phyloP scores from a whole-genome alignment of 1,140 invertebrate species.

The Drosophila varians region DNA sequence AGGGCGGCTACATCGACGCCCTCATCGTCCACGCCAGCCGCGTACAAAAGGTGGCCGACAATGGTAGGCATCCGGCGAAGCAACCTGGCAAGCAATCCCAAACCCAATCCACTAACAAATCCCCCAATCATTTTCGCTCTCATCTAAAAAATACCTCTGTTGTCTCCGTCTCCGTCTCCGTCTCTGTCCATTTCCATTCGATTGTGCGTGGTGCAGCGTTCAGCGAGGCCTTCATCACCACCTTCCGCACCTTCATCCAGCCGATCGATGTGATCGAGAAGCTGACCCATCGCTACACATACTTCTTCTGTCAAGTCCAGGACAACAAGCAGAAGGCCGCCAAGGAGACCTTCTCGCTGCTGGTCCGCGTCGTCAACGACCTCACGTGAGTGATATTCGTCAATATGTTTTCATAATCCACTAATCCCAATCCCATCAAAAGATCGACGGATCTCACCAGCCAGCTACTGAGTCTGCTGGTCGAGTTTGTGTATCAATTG shows the following conservation, averaged over 20 bases:
- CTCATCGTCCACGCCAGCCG: slow-evolving; percentile 97
- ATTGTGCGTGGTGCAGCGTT: slow-evolving; percentile 84
- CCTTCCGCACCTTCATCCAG: slow-evolving; percentile 97
- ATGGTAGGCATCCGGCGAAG: slow-evolving; percentile 68
- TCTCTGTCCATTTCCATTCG: slow-evolving; percentile 46
- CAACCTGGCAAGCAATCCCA: not conserved
- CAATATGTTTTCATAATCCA: too few species aligned
- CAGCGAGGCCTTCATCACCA: slow-evolving; percentile 98
- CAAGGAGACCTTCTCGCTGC: slow-evolving; percentile 93
- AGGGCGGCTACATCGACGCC: slow-evolving; percentile 95
- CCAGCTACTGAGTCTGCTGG: slow-evolving; percentile 89
- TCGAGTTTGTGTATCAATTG: slow-evolving; percentile 96
- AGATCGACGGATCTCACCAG: slow-evolving; percentile 93
- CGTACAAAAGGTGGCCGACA: slow-evolving; percentile 84
- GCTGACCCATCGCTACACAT: slow-evolving; percentile 89
- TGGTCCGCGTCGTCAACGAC: slow-evolving; percentile 96
- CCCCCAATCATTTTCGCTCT: slow-evolving; percentile 1
- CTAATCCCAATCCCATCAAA: slow-evolving; percentile 41
- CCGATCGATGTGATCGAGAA: slow-evolving; percentile 95
- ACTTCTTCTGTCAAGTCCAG: slow-evolving; percentile 91
- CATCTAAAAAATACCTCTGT: slow-evolving; percentile 50
- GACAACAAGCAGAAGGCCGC: slow-evolving; percentile 90
- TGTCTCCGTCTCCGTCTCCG: slow-evolving; percentile 32
- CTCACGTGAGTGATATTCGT: slow-evolving; percentile 96
- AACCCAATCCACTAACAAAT: not conserved